phyloP scores from a whole-genome alignment of 2,888 invertebrate genomes.

The Penaeus monodon region DNA sequence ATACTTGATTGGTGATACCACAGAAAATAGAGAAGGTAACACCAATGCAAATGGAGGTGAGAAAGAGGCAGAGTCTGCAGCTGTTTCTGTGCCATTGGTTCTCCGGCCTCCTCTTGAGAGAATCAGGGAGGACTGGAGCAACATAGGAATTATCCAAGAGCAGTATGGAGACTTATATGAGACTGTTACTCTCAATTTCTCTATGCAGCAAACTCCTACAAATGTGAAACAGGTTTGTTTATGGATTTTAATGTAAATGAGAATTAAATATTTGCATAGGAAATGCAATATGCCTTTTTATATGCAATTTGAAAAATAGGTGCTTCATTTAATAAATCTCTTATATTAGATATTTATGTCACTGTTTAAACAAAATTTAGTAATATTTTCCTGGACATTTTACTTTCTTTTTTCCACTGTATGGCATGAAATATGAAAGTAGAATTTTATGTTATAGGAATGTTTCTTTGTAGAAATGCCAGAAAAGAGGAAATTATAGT shows the following conservation, averaged over 20 bases:
- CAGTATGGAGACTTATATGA: slow-evolving; percentile 31
- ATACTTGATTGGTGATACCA: background rate
- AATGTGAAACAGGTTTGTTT: slow-evolving; percentile 41
- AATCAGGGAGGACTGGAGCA: slow-evolving; percentile 30
- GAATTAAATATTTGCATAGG: no score
- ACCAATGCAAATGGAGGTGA: background rate
- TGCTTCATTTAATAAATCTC: no score
- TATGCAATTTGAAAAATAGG: no score
- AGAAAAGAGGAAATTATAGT: no score
- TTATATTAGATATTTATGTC: no score
- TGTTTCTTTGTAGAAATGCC: no score
- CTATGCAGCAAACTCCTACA: slow-evolving; percentile 39
- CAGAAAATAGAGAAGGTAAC: background rate
- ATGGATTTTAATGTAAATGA: background rate
- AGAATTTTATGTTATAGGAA: no score
- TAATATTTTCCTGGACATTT: no score
- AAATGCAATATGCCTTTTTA: no score
- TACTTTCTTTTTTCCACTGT: no score
- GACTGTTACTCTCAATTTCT: slow-evolving; percentile 21
- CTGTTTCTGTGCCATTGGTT: background rate
- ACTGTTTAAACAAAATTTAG: no score
- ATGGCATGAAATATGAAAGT: no score
- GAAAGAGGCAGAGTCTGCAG: background rate
- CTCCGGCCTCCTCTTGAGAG: slow-evolving; percentile 15
- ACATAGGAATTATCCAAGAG: slow-evolving; percentile 18